A percentile compares a stretch with the other conserved stretches of the same genome.
Evolutionary conservation across 2,113 vertebrate species (phyloP).

Genomic region (Etheostoma cragini): DNA sequence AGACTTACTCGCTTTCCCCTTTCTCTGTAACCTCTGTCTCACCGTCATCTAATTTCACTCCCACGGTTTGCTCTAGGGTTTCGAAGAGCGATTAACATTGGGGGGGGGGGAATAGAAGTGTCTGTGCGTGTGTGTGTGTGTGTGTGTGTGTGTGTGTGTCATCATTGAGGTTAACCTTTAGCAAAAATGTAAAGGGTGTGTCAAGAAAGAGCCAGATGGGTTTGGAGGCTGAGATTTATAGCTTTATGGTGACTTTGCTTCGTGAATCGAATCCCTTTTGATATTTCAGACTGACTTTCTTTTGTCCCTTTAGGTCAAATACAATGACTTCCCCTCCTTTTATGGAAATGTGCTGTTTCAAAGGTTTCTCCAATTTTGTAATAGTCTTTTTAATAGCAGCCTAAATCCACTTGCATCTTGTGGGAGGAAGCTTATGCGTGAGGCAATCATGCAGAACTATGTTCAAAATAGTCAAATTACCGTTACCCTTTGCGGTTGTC

Average conservation of each 20-base stretch:
- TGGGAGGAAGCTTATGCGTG: conserved; percentile 5
- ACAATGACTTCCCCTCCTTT: conserved; percentile 58
- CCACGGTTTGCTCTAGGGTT: conserved; percentile 52
- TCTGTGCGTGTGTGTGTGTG: conserved; percentile 34
- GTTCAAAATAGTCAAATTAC: conserved; percentile 22
- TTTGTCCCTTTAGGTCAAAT: conserved; percentile 65
- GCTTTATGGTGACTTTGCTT: conserved; percentile 59
- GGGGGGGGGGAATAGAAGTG: conserved; percentile 28
- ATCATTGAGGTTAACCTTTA: conserved; percentile 79
- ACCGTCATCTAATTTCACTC: conserved; percentile 44
- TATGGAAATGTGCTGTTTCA: conserved; percentile 61
- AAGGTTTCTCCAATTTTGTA: conserved; percentile 55
- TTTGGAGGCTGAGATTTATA: conserved; percentile 60
- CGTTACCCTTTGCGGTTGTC: conserved; percentile 16
- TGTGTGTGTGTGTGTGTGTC: conserved; percentile 49
- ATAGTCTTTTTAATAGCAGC: conserved; percentile 41
- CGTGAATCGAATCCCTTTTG: conserved; percentile 57
- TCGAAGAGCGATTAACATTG: conserved; percentile 57
- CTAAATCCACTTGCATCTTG: conserved; percentile 43
- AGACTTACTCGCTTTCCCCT: conserved; percentile 69
- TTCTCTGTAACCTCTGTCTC: conserved; percentile 38
- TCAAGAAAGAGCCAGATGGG: conserved; percentile 61
- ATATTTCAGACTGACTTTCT: conserved; percentile 61
- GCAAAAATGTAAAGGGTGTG: conserved; percentile 81
- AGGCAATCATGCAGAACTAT: conserved; percentile 26